phyloP scores from a whole-genome alignment of 2,888 invertebrate genomes.

The Chesias legatella region DNA sequence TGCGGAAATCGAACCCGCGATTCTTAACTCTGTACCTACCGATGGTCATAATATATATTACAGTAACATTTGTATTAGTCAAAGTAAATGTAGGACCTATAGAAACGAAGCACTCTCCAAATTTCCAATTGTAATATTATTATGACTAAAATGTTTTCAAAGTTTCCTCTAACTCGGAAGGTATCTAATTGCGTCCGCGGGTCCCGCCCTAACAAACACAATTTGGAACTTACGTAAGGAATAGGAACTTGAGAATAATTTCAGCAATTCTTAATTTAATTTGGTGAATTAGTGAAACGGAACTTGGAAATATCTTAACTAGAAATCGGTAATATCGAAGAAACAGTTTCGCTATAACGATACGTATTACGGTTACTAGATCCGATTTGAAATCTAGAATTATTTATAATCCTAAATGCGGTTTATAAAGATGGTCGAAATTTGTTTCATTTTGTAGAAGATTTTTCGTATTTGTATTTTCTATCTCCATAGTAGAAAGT shows the following conservation, averaged over 20 bases:
- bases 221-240: slow-evolving; percentile 12
- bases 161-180: slow-evolving; percentile 6
- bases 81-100: neutral
- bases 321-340: too few relatives aligned
- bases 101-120: neutral
- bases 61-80: too few relatives aligned
- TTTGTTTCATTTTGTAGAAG: slow-evolving; percentile 1
- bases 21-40: too few relatives aligned
- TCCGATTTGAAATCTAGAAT: slow-evolving; percentile 15
- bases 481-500: too few relatives aligned
- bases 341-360: slow-evolving; percentile 22
- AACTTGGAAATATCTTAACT: slow-evolving; percentile 34
- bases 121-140: too few relatives aligned
- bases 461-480: neutral
- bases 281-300: slow-evolving; percentile 32
- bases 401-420: slow-evolving; percentile 4
- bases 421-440: slow-evolving; percentile 5
- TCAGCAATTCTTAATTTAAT: slow-evolving; percentile 35
- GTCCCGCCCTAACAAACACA: slow-evolving; percentile 13
- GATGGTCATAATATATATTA: too few relatives aligned
- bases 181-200: slow-evolving; percentile 12
- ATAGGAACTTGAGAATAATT: slow-evolving; percentile 30
- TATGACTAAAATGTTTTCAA: neutral
- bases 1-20: too few relatives aligned
- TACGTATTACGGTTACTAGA: slow-evolving; percentile 27